Conservation (phyloP, 2,797 vertebrate species). For the Anguilla marmorata region DNA sequence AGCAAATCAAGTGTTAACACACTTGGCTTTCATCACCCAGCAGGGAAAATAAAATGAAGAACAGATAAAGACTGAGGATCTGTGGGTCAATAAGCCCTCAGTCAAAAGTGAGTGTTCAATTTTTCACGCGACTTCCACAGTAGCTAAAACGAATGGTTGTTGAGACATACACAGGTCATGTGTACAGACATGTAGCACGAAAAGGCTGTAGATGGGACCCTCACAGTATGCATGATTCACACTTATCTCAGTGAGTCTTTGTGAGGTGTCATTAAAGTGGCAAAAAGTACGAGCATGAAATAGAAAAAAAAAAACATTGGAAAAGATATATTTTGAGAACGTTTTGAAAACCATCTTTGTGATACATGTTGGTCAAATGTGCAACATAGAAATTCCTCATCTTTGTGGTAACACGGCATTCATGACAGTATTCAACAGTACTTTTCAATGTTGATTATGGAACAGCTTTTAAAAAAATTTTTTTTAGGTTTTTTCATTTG, state of each 20-base stretch:
- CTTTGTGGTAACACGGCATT: not conserved
- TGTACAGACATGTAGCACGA: not conserved
- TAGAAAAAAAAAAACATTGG: not conserved
- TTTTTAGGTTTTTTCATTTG: not conserved
- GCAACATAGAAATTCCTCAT: not conserved
- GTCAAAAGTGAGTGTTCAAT: not conserved
- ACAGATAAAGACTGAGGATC: not conserved
- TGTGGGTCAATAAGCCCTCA: not conserved
- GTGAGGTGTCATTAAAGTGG: not conserved
- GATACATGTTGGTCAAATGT: not conserved
- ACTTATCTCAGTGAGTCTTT: not conserved
- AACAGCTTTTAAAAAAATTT: not conserved
- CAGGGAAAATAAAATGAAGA: not conserved
- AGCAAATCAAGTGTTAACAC: not conserved
- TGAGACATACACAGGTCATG: not conserved
- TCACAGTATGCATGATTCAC: not conserved
- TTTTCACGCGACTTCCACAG: not conserved
- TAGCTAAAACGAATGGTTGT: not conserved
- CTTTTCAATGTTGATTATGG: not conserved
- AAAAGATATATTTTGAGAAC: not conserved
- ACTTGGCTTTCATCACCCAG: not conserved
- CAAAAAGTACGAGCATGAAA: not conserved
- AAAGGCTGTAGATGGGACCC: not conserved
- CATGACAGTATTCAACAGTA: not conserved
- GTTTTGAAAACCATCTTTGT: not conserved